Percentiles rank a stretch among this genome's conserved stretches.
Evolutionary conservation across 2,797 vertebrate genomes (phyloP).

Genomic region (Pempheris klunzingeri): DNA sequence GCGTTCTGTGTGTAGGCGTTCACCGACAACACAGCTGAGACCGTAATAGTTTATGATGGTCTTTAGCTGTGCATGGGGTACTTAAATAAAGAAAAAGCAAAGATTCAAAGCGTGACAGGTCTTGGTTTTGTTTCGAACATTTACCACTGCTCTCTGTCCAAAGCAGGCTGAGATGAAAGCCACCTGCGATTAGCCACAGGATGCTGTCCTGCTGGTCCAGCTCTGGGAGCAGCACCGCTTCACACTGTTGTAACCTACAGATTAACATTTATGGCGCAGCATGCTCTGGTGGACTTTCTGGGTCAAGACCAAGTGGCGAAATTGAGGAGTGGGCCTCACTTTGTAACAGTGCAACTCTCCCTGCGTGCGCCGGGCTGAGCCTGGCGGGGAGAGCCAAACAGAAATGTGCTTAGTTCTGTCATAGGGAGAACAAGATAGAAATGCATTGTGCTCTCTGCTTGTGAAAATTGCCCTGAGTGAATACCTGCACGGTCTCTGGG

Average conservation of each 20-base stretch:
- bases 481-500: conserved; percentile 38
- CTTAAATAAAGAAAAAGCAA: conserved; percentile 30
- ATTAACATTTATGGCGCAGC: conserved; percentile 85
- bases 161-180: conserved; percentile 73
- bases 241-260: conserved; percentile 79
- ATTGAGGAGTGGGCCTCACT: conserved; percentile 73
- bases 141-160: conserved; percentile 46
- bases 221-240: conserved; percentile 68
- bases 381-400: conserved; percentile 56
- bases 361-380: conserved; percentile 47
- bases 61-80: background rate
- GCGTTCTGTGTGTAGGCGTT: conserved; percentile 26
- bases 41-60: conserved; percentile 40
- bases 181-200: conserved; percentile 81
- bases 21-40: conserved; percentile 23
- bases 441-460: conserved; percentile 63
- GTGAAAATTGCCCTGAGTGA: conserved; percentile 65
- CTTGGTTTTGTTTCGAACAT: conserved; percentile 48
- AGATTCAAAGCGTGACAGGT: conserved; percentile 28
- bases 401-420: conserved; percentile 67
- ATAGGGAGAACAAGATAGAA: conserved; percentile 71
- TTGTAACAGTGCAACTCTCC: conserved; percentile 59
- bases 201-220: conserved; percentile 77
- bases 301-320: conserved; percentile 77
- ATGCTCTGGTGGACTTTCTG: conserved; percentile 76